Evolutionary conservation across 2,888 invertebrate genomes (phyloP).

Genomic region (Napeogenes sylphis): DNA sequence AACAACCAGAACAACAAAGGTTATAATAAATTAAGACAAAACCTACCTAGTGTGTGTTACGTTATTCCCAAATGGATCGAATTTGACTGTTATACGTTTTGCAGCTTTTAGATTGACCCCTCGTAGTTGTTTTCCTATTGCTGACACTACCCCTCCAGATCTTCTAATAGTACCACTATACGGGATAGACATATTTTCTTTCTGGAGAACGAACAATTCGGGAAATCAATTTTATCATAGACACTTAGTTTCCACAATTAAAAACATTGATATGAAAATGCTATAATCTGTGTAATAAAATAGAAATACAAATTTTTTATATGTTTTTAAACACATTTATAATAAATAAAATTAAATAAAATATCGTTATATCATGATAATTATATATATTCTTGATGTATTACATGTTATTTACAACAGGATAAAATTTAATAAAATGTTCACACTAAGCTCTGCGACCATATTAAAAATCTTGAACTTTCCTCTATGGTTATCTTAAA

Average conservation of each 20-base stretch:
- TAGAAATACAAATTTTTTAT: not conserved
- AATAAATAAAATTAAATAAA: conserved; percentile 5
- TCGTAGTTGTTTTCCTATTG: conserved; percentile 84
- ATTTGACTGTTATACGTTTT: conserved; percentile 85
- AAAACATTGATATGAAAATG: not conserved
- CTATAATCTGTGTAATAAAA: not conserved
- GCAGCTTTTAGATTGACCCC: conserved; percentile 87
- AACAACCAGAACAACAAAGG: not conserved
- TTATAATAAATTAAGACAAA: conserved; percentile 14
- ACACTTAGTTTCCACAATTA: not conserved
- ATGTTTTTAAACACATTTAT: not conserved
- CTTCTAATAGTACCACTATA: conserved; percentile 82
- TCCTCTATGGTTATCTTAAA: conserved; percentile 24
- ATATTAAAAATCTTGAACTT: conserved; percentile 11
- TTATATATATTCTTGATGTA: too few species aligned
- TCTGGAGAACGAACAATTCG: conserved; percentile 21
- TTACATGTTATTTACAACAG: too few species aligned
- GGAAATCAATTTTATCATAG: conserved; percentile 7
- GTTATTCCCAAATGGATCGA: conserved; percentile 90
- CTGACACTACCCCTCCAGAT: conserved; percentile 83
- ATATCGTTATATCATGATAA: not conserved
- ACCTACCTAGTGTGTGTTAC: conserved; percentile 80
- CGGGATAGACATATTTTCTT: conserved; percentile 82
- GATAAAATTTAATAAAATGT: not conserved
- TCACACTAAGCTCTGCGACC: not conserved